Conservation (phyloP, 2,113 vertebrate species). For the Hippocampus zosterae region DNA sequence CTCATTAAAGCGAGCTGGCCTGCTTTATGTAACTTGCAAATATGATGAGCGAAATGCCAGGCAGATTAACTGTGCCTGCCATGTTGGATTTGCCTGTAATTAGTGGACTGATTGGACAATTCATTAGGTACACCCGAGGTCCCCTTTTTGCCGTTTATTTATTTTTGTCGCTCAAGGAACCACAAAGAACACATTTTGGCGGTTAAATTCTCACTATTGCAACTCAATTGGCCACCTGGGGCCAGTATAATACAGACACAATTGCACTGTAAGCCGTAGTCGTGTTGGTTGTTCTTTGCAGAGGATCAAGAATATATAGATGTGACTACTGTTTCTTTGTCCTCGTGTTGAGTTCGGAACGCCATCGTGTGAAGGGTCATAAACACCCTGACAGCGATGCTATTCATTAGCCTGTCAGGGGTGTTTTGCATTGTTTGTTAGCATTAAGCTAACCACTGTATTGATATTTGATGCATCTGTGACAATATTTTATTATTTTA, state of each 20-base stretch:
- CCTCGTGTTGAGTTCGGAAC: too few species aligned
- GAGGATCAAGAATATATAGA: too few species aligned
- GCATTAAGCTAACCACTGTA: too few species aligned
- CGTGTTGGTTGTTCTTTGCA: too few species aligned
- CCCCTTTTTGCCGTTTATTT: too few species aligned
- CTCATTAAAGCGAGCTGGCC: conserved; percentile 4
- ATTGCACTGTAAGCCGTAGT: too few species aligned
- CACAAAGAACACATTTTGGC: not conserved
- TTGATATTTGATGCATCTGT: not conserved
- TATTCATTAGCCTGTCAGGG: too few species aligned
- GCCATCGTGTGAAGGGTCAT: too few species aligned
- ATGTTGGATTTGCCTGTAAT: not conserved
- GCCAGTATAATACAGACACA: not conserved
- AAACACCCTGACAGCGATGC: too few species aligned
- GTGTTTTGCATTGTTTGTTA: too few species aligned
- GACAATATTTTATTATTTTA: too few species aligned
- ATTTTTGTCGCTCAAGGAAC: not conserved
- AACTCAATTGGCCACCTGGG: not conserved
- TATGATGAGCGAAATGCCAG: conserved; percentile 5
- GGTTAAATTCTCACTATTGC: not conserved
- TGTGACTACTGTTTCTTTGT: too few species aligned
- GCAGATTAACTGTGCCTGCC: not conserved
- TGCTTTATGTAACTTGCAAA: conserved; percentile 3
- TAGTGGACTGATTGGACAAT: not conserved
- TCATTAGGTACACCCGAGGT: not conserved